Percentiles rank a stretch among this genome's conserved stretches.
Conservation (phyloP, 2,888 invertebrate species). For the Drosophila siamana region DNA sequence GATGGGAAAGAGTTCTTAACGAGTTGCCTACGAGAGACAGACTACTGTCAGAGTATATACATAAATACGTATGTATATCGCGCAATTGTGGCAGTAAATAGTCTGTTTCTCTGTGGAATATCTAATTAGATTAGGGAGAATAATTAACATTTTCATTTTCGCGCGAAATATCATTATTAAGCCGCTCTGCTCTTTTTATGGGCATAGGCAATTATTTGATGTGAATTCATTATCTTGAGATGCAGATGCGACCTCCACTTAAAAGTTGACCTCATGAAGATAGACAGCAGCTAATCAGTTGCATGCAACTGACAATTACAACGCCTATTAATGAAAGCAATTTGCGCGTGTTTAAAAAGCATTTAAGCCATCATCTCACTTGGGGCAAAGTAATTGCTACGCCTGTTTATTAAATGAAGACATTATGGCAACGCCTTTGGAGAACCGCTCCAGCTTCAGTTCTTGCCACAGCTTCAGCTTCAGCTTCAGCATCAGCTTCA, state of each 20-base stretch:
- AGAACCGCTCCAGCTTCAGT: neutral
- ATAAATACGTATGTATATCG: neutral
- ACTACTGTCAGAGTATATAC: neutral
- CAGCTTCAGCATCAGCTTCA: neutral
- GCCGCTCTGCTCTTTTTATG: neutral
- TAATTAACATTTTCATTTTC: neutral
- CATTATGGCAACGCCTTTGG: conserved; percentile 70
- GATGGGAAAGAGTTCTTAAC: conserved; percentile 29
- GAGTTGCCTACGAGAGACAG: conserved; percentile 5
- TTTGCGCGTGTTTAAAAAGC: conserved; percentile 55
- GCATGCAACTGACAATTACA: conserved; percentile 72
- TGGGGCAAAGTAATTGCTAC: conserved; percentile 48
- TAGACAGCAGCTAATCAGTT: conserved; percentile 61
- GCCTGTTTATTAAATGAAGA: conserved; percentile 76
- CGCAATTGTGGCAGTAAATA: conserved; percentile 3
- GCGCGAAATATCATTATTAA: conserved; percentile 33
- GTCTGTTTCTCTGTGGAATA: conserved; percentile 6
- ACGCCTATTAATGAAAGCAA: conserved; percentile 68
- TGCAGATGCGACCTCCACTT: conserved; percentile 14
- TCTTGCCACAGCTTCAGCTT: neutral
- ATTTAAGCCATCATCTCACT: conserved; percentile 39
- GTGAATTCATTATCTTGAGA: neutral
- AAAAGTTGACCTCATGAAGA: conserved; percentile 38
- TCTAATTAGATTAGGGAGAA: conserved; percentile 13
- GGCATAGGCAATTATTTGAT: conserved; percentile 14